A percentile compares a stretch with the other conserved stretches of the same genome.
These are phyloP conservation scores for Cricetomys ansorgei DNA, from an alignment of 2,113 vertebrate species.

Conservation along the genomic window DNA sequence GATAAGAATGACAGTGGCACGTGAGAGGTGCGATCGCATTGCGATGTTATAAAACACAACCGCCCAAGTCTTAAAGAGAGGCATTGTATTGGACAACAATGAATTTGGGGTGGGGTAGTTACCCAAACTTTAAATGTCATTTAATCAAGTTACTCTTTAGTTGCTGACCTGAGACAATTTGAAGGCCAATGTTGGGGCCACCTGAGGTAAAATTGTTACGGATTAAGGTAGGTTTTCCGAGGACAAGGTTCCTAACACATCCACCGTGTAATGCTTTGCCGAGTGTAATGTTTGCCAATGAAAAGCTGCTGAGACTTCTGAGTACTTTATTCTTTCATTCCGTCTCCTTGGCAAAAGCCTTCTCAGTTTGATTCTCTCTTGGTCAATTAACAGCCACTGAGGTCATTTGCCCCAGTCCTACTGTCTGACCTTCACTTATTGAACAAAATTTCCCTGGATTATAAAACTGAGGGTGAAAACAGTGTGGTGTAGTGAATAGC, in stretches of 20 bases:
- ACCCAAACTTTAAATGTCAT: not conserved
- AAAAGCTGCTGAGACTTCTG: not conserved
- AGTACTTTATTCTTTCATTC: not conserved
- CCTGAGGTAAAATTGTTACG: not conserved
- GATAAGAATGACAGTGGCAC: not conserved
- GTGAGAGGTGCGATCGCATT: not conserved
- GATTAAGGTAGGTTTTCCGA: not conserved
- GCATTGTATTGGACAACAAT: not conserved
- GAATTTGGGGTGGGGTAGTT: not conserved
- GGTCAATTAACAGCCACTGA: not conserved
- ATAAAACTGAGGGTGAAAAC: not conserved
- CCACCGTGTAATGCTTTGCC: fast-evolving
- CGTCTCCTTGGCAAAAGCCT: not conserved
- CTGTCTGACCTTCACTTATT: not conserved
- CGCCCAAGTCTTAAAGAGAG: not conserved
- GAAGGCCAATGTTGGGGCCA: not conserved
- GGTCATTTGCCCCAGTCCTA: not conserved
- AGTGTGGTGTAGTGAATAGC: not conserved
- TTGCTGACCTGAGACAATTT: not conserved
- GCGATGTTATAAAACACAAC: not conserved
- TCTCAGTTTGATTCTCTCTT: not conserved
- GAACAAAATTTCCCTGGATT: not conserved
- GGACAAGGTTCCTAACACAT: not conserved
- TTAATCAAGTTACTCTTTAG: not conserved
- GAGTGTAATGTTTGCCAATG: not conserved